Percentiles rank a stretch among this genome's conserved stretches.
These are phyloP conservation scores for Lycocerus yunnanus DNA, from an alignment of 2,888 invertebrate genomes.

Conservation along the genomic window DNA sequence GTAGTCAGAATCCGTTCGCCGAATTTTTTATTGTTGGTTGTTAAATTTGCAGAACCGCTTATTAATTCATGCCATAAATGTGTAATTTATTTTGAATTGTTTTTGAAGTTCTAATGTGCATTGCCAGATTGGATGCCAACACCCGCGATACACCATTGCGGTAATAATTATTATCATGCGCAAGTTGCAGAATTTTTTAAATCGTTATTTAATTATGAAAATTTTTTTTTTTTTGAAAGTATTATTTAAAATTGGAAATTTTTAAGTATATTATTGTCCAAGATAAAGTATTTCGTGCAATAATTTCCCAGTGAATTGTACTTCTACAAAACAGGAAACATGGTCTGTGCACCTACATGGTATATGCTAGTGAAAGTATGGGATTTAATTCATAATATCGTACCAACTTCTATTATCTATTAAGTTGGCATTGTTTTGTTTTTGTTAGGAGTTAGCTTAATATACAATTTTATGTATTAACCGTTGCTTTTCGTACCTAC, in stretches of 20 bases:
- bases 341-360: constrained; percentile 39
- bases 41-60: background rate
- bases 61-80: background rate
- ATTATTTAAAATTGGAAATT: background rate
- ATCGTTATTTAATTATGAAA: background rate
- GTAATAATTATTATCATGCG: background rate
- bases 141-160: background rate
- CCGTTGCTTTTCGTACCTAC: background rate
- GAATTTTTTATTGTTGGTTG: background rate
- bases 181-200: background rate
- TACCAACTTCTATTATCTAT: background rate
- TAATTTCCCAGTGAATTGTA: constrained; percentile 7
- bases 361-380: constrained; percentile 35
- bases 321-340: constrained; percentile 40
- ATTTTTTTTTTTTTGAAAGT: background rate
- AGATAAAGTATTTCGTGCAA: background rate
- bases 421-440: background rate
- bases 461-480: background rate
- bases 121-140: background rate
- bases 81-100: background rate
- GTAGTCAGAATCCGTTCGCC: background rate
- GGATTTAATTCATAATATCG: constrained; percentile 1
- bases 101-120: background rate
- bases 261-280: background rate
- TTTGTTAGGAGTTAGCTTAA: background rate